A percentile compares a stretch with the other conserved stretches of the same genome.
phyloP scores from a whole-genome alignment of 2,797 vertebrate species.

The Chiroxiphia lanceolata region DNA sequence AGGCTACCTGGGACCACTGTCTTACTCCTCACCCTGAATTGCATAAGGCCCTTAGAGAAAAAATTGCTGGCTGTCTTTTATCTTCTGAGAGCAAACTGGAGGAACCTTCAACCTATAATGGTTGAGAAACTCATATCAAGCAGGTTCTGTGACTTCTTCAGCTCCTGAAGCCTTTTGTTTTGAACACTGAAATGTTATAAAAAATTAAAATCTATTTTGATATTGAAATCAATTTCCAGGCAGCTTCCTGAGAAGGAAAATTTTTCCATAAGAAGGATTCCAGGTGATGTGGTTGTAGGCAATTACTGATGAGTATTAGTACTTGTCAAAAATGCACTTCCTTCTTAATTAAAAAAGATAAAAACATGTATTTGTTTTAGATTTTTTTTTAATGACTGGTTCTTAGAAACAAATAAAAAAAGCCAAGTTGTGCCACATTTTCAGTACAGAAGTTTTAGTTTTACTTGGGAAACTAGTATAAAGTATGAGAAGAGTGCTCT shows the following conservation, averaged over 20 bases:
- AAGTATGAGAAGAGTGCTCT: background rate
- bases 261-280: background rate
- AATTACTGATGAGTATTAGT: background rate
- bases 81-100: background rate
- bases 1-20: background rate
- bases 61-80: background rate
- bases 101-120: background rate
- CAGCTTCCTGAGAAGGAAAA: background rate
- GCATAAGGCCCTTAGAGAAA: background rate
- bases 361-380: background rate
- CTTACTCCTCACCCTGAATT: background rate
- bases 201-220: background rate
- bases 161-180: background rate
- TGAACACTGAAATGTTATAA: background rate
- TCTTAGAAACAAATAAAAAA: background rate
- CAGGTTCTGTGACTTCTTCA: background rate
- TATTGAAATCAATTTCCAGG: background rate
- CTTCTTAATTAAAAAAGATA: background rate
- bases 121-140: background rate
- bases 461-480: background rate
- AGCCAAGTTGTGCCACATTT: background rate
- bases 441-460: background rate
- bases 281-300: background rate
- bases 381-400: rapidly evolving
- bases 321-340: background rate